These are phyloP conservation scores for Pitangus sulphuratus DNA, from an alignment of 2,797 vertebrate genomes.

Conservation along the genomic window DNA sequence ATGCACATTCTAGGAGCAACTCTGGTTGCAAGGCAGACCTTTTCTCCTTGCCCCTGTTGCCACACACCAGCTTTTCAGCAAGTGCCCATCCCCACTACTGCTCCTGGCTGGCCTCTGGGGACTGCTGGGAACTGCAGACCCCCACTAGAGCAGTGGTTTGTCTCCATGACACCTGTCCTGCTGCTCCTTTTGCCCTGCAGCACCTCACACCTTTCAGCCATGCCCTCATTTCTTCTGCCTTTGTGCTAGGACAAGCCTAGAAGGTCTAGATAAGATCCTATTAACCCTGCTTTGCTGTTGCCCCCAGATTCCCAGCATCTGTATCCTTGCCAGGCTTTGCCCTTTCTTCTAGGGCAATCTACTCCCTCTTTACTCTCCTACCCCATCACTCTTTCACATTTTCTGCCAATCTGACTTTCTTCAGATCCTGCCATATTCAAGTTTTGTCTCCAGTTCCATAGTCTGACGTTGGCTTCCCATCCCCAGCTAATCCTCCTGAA, in stretches of 20 bases:
- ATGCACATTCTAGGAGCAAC: not conserved
- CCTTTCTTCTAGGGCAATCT: not conserved
- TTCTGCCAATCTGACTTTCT: not conserved
- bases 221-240: not conserved
- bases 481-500: not conserved
- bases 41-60: not conserved
- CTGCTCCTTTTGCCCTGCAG: not conserved
- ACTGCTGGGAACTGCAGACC: not conserved
- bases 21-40: not conserved
- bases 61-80: not conserved
- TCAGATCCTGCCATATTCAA: not conserved
- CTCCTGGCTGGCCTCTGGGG: not conserved
- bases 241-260: not conserved
- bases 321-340: not conserved
- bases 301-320: not conserved
- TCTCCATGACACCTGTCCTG: not conserved
- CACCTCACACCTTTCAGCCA: not conserved
- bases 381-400: not conserved
- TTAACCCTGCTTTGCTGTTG: not conserved
- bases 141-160: fast-evolving
- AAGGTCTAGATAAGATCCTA: not conserved
- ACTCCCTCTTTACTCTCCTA: not conserved
- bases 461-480: not conserved
- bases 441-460: not conserved
- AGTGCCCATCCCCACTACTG: too few species aligned